These are phyloP conservation scores for Yponomeuta evonymella DNA, from an alignment of 2,888 invertebrate genomes.

Conservation along the genomic window DNA sequence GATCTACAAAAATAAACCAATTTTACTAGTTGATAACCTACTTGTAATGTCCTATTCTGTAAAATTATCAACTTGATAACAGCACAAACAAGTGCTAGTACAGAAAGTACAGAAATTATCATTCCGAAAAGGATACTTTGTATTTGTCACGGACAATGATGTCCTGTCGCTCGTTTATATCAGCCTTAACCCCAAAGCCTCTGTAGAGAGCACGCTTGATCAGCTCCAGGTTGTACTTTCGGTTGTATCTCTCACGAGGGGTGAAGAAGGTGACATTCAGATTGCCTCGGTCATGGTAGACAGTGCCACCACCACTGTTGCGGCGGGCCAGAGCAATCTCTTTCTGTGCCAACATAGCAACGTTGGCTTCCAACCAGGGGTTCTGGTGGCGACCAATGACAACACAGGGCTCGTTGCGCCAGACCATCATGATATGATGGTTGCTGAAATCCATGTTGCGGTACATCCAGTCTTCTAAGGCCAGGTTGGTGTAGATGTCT, in stretches of 20 bases:
- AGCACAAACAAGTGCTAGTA: constrained; percentile 15
- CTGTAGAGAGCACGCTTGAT: constrained; percentile 88
- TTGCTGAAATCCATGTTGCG: constrained; percentile 88
- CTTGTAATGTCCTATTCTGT: too few species aligned
- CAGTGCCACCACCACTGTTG: constrained; percentile 97
- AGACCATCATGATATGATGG: constrained; percentile 91
- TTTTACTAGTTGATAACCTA: too few species aligned
- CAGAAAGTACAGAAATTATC: constrained; percentile 26
- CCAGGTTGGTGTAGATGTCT: constrained; percentile 94
- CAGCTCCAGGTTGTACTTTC: constrained; percentile 91
- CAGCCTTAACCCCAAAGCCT: constrained; percentile 86
- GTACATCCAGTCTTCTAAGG: constrained; percentile 97
- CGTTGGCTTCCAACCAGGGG: constrained; percentile 94
- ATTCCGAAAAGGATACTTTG: constrained; percentile 78
- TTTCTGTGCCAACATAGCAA: constrained; percentile 78
- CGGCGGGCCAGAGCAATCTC: constrained; percentile 89
- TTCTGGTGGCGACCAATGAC: constrained; percentile 98
- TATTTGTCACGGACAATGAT: constrained; percentile 85
- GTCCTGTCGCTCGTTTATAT: constrained; percentile 90
- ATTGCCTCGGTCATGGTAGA: constrained; percentile 97
- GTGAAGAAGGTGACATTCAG: constrained; percentile 95
- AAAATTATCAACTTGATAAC: too few species aligned
- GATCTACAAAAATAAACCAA: too few species aligned
- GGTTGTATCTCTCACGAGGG: constrained; percentile 86
- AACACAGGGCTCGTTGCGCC: constrained; percentile 95